These are phyloP conservation scores for Entomobrya proxima DNA, from an alignment of 2,888 invertebrate species.

Conservation along the genomic window DNA sequence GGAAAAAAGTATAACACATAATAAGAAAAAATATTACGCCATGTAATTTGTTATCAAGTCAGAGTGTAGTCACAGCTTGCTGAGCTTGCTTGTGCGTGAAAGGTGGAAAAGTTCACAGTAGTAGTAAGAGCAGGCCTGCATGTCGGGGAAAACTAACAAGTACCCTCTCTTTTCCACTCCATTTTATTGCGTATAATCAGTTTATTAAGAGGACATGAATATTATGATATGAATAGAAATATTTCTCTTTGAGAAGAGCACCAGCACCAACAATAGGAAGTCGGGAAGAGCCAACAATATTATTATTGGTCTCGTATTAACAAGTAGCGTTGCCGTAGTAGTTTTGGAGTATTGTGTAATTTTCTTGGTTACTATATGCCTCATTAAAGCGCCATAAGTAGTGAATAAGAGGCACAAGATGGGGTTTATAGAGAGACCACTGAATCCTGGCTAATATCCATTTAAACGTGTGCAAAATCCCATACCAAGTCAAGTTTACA, in stretches of 20 bases:
- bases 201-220: constrained; percentile 31
- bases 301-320: no score
- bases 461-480: constrained; percentile 60
- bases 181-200: constrained; percentile 15
- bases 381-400: constrained; percentile 44
- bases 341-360: no score
- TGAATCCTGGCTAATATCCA: constrained; percentile 48
- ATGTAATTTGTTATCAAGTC: background rate
- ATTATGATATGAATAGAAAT: constrained; percentile 26
- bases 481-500: constrained; percentile 35
- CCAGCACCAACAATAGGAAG: background rate
- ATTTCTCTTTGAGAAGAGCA: background rate
- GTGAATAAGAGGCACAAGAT: background rate
- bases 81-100: background rate
- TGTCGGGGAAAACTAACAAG: background rate
- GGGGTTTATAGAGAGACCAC: constrained; percentile 30
- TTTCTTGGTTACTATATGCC: constrained; percentile 12
- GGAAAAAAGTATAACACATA: no score
- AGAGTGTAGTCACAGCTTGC: background rate
- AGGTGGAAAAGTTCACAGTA: constrained; percentile 9
- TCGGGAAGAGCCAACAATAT: background rate
- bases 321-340: no score
- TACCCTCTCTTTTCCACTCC: constrained; percentile 9
- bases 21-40: no score
- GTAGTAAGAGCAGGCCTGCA: no score